A percentile compares a stretch with the other conserved stretches of the same genome.
Conservation (phyloP, 2,888 invertebrate genomes). For the Amphiduros pacificus region DNA sequence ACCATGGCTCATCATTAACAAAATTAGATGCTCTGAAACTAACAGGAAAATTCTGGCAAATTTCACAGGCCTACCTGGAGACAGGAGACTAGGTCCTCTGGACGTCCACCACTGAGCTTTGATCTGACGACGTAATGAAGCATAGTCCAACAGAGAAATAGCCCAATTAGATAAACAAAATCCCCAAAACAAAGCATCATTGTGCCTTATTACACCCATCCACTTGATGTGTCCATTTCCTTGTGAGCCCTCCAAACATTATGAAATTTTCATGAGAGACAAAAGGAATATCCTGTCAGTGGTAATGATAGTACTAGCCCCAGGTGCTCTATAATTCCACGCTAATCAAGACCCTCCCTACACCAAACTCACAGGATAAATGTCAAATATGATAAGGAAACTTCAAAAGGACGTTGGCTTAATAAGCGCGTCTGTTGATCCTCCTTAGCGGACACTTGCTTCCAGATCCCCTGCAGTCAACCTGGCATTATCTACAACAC, state of each 20-base stretch:
- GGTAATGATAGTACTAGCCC: background rate
- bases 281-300: background rate
- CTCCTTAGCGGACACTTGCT: background rate
- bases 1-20: no score
- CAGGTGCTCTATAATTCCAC: background rate
- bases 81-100: no score
- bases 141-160: background rate
- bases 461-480: no score
- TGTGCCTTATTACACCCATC: conserved; percentile 13
- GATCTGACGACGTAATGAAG: background rate
- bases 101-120: background rate
- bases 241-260: background rate
- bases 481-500: background rate
- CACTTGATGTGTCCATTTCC: background rate
- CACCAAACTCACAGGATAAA: conserved; percentile 16
- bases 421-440: conserved; percentile 11
- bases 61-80: no score
- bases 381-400: conserved; percentile 20
- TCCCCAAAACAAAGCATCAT: conserved; percentile 16
- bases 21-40: no score
- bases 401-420: conserved; percentile 18
- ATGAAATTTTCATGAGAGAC: background rate
- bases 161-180: conserved; percentile 11
- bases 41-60: no score
- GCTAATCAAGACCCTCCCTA: background rate